Conservation (phyloP, 2,113 vertebrate genomes). For the Psilopogon haemacephalus region DNA sequence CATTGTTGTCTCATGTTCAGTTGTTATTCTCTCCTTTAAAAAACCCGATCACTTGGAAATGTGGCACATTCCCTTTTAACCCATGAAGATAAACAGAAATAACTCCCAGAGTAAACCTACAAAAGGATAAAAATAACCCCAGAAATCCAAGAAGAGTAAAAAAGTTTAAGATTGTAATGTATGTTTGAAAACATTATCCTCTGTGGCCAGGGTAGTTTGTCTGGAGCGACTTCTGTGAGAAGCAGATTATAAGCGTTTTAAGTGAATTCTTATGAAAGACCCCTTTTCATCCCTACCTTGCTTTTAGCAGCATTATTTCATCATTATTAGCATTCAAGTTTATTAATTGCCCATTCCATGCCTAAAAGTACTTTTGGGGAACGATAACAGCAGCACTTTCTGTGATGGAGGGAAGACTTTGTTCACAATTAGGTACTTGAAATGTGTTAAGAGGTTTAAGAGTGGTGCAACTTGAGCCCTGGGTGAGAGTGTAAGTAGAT, state of each 20-base stretch:
- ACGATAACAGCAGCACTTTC: conserved; percentile 10
- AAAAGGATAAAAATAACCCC: neutral
- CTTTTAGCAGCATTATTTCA: conserved; percentile 22
- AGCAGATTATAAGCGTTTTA: neutral
- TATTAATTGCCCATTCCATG: conserved; percentile 26
- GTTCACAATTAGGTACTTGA: conserved; percentile 67
- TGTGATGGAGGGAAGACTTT: conserved; percentile 45
- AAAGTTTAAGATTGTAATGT: neutral
- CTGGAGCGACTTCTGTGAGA: neutral
- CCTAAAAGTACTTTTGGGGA: conserved; percentile 45
- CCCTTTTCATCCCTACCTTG: neutral
- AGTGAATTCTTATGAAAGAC: conserved; percentile 6
- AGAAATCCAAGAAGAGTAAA: neutral
- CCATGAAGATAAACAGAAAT: neutral
- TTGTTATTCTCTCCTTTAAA: neutral
- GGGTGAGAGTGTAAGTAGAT: conserved; percentile 53
- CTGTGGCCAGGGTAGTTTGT: neutral
- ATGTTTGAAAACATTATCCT: neutral
- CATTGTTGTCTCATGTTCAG: no score
- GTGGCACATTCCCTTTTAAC: neutral
- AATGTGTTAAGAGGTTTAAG: conserved; percentile 71
- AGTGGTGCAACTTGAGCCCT: conserved; percentile 53
- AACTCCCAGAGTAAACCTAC: neutral
- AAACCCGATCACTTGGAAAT: neutral
- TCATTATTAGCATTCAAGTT: conserved; percentile 33